These are phyloP conservation scores for Micronycteris hirsuta DNA, from an alignment of 2,113 vertebrate species.

Conservation along the genomic window DNA sequence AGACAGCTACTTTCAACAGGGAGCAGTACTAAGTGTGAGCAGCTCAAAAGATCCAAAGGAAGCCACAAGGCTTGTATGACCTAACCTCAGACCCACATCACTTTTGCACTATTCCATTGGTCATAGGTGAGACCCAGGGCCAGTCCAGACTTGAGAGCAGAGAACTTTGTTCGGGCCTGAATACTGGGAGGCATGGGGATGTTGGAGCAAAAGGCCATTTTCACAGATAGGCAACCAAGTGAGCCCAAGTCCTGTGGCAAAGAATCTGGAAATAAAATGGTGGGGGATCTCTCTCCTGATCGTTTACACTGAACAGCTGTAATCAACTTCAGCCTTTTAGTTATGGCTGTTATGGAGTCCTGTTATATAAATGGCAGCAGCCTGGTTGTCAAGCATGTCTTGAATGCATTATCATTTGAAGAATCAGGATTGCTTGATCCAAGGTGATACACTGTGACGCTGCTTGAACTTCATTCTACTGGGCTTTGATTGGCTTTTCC, in stretches of 20 bases:
- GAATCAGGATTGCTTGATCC: neutral
- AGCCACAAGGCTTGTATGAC: neutral
- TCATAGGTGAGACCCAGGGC: neutral
- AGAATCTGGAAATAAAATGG: neutral
- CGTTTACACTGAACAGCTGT: neutral
- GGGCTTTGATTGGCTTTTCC: conserved; percentile 2
- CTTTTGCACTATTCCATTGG: neutral
- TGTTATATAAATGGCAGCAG: neutral
- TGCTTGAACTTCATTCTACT: neutral
- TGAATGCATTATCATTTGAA: neutral
- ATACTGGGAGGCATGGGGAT: neutral
- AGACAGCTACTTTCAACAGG: neutral
- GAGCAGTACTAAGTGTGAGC: neutral
- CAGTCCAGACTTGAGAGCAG: neutral
- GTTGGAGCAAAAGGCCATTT: neutral
- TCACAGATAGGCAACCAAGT: neutral
- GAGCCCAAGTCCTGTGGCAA: neutral
- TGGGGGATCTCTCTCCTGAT: neutral
- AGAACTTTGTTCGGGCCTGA: neutral
- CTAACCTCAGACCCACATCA: neutral
- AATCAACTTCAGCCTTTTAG: neutral
- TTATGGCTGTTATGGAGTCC: neutral
- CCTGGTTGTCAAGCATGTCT: neutral
- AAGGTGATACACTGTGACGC: neutral
- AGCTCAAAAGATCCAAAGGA: neutral